A percentile compares a stretch with the other conserved stretches of the same genome.
These are phyloP conservation scores for Anastatus disparis DNA, from an alignment of 1,140 invertebrate genomes.

Conservation along the genomic window DNA sequence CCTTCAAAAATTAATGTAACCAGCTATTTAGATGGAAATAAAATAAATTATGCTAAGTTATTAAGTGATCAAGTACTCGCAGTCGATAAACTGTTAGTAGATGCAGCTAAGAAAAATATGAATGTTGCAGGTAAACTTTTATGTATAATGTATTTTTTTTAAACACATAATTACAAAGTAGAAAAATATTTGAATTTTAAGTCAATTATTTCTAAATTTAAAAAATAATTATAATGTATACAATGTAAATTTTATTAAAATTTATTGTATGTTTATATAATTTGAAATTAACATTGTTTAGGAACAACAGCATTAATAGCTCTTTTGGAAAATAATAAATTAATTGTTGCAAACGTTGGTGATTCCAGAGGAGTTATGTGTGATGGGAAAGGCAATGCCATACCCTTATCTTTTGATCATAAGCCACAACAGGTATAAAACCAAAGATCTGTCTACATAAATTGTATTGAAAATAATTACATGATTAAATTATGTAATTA, in stretches of 20 bases:
- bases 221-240: no score
- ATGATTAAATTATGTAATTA: no score
- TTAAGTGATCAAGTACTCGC: slow-evolving; percentile 86
- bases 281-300: slow-evolving; percentile 50
- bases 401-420: slow-evolving; percentile 95
- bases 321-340: slow-evolving; percentile 79
- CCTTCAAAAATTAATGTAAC: slow-evolving; percentile 60
- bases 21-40: slow-evolving; percentile 76
- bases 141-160: neutral
- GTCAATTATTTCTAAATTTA: no score
- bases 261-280: slow-evolving; percentile 23
- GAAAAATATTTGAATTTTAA: neutral
- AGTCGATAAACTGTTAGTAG: slow-evolving; percentile 81
- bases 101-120: slow-evolving; percentile 82
- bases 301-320: slow-evolving; percentile 94
- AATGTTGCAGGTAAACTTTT: slow-evolving; percentile 81
- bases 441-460: no score
- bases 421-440: slow-evolving; percentile 88
- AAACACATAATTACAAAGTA: neutral
- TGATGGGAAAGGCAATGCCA: slow-evolving; percentile 86
- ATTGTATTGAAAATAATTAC: no score
- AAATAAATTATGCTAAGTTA: slow-evolving; percentile 83
- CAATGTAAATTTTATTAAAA: slow-evolving; percentile 1
- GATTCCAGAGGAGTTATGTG: slow-evolving; percentile 96
- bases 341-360: slow-evolving; percentile 95